phyloP scores from a whole-genome alignment of 2,113 vertebrate genomes.

The Myiopsitta monachus region DNA sequence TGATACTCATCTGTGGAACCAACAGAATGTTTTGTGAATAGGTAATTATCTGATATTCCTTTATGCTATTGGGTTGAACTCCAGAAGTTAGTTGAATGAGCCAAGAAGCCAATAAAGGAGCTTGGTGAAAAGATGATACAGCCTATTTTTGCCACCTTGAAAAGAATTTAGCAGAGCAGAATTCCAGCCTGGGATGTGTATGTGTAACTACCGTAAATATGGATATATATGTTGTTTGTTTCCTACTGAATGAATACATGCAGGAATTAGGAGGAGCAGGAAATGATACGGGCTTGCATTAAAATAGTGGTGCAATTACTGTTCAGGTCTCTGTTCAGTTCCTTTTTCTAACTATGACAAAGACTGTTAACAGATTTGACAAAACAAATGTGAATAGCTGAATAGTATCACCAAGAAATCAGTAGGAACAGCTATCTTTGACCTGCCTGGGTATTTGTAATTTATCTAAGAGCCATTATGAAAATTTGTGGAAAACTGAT shows the following conservation, averaged over 20 bases:
- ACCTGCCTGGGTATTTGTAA: background rate
- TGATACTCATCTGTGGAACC: background rate
- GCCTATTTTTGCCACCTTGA: background rate
- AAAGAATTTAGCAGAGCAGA: background rate
- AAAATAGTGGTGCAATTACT: background rate
- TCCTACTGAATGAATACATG: background rate
- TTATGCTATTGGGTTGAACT: background rate
- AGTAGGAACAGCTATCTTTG: background rate
- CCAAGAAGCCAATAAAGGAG: background rate
- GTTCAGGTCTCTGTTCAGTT: background rate
- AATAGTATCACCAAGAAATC: background rate
- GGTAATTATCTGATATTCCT: background rate
- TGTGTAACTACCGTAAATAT: background rate
- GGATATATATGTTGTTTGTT: background rate
- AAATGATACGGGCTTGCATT: background rate
- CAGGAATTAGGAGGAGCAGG: background rate
- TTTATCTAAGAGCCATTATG: background rate
- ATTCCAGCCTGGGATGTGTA: background rate
- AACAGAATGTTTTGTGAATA: background rate
- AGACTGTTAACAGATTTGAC: background rate
- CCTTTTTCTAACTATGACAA: background rate
- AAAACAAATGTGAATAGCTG: background rate
- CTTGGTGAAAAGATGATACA: background rate
- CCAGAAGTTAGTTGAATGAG: background rate
- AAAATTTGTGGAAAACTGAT: constrained; percentile 47